phyloP scores from a whole-genome alignment of 2,113 vertebrate species.

The Blennius ocellaris region DNA sequence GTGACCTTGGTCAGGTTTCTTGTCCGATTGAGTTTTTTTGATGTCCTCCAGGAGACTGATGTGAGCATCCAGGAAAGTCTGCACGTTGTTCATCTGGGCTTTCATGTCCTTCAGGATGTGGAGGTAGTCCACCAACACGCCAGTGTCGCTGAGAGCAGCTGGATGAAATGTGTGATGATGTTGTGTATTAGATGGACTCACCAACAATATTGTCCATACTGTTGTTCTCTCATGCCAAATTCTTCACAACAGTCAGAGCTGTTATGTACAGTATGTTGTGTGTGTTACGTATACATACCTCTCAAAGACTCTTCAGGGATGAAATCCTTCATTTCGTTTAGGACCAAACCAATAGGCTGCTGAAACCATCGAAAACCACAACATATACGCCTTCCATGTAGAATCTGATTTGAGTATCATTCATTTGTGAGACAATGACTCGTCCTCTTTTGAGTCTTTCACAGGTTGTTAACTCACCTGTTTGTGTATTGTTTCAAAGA shows the following conservation, averaged over 20 bases:
- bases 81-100: slow-evolving; percentile 34
- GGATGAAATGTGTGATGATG: not conserved
- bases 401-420: not conserved
- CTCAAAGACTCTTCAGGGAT: not conserved
- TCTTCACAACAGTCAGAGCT: not conserved
- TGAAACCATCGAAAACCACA: slow-evolving; percentile 19
- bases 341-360: not conserved
- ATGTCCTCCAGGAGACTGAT: slow-evolving; percentile 49
- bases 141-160: slow-evolving; percentile 33
- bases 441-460: not conserved
- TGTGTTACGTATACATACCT: slow-evolving; percentile 18
- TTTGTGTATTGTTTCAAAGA: slow-evolving; percentile 18
- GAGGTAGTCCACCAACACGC: slow-evolving; percentile 55
- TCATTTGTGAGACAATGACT: not conserved
- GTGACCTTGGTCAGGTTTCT: not conserved
- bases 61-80: slow-evolving; percentile 46
- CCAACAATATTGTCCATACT: not conserved
- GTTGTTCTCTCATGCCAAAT: not conserved
- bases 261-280: not conserved
- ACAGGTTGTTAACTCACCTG: slow-evolving; percentile 20
- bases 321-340: not conserved
- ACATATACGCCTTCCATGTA: not conserved
- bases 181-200: not conserved
- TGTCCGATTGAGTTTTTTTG: not conserved
- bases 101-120: slow-evolving; percentile 48